Conservation (phyloP, 2,888 invertebrate genomes). For the Silvanus unidentatus region DNA sequence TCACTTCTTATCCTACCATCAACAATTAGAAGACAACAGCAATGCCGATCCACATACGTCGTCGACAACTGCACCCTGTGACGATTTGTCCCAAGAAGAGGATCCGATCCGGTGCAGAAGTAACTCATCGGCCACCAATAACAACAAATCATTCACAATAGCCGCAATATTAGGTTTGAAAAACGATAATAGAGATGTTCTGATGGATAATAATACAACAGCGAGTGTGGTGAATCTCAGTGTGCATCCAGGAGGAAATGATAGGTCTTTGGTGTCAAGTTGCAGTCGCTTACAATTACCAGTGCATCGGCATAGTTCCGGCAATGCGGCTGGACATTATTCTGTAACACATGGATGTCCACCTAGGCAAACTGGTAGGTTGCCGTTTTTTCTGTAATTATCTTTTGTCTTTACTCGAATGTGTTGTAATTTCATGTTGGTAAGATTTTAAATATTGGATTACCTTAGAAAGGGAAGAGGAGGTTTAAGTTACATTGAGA, state of each 20-base stretch:
- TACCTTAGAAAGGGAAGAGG: too few relatives aligned
- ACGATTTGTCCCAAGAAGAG: slow-evolving; percentile 36
- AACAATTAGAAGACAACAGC: slow-evolving; percentile 35
- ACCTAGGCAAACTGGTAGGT: slow-evolving; percentile 16
- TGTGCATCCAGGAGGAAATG: slow-evolving; percentile 44
- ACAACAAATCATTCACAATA: slow-evolving; percentile 68
- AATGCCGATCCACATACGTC: slow-evolving; percentile 26
- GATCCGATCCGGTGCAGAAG: slow-evolving; percentile 34
- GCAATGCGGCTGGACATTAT: slow-evolving; percentile 29
- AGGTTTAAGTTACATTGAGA: too few relatives aligned
- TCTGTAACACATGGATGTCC: slow-evolving; percentile 9
- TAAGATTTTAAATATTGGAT: too few relatives aligned
- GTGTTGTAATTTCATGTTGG: too few relatives aligned
- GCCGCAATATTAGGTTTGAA: slow-evolving; percentile 76
- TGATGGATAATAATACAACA: slow-evolving; percentile 22
- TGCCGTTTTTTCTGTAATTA: neutral
- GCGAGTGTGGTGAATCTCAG: slow-evolving; percentile 50
- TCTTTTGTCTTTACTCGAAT: too few relatives aligned
- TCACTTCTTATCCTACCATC: slow-evolving; percentile 43
- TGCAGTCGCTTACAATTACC: slow-evolving; percentile 41
- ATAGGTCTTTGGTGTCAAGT: slow-evolving; percentile 33
- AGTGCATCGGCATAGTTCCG: slow-evolving; percentile 30
- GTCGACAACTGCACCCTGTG: slow-evolving; percentile 27
- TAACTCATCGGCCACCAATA: slow-evolving; percentile 31
- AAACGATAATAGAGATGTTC: slow-evolving; percentile 27